Evolutionary conservation across 2,888 invertebrate genomes (phyloP).

Genomic region (Furcula furcula): DNA sequence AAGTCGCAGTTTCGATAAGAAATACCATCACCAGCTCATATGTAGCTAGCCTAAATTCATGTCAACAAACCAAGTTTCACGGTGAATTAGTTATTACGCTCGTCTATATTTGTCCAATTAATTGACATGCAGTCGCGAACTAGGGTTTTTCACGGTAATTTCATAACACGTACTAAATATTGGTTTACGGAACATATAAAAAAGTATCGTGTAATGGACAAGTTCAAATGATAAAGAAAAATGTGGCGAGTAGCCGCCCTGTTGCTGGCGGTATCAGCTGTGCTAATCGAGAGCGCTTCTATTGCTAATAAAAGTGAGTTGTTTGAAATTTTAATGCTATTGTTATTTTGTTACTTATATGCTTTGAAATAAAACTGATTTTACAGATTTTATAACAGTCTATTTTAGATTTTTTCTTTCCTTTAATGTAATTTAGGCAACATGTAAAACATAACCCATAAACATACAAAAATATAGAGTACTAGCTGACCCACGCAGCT

Average conservation of each 20-base stretch:
- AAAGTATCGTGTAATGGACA: constrained; percentile 36
- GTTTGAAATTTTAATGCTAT: too few relatives aligned
- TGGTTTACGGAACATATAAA: constrained; percentile 48
- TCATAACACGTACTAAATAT: constrained; percentile 27
- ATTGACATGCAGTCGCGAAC: constrained; percentile 41
- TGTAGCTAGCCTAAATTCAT: constrained; percentile 5
- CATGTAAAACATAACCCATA: too few relatives aligned
- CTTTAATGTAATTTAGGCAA: too few relatives aligned
- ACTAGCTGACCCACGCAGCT: too few relatives aligned
- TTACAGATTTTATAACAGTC: too few relatives aligned
- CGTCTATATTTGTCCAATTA: constrained; percentile 27
- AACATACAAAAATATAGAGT: too few relatives aligned
- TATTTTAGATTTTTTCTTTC: too few relatives aligned
- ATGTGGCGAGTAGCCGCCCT: constrained; percentile 56
- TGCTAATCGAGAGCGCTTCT: constrained; percentile 29
- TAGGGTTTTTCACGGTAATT: constrained; percentile 35
- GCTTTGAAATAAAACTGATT: too few relatives aligned
- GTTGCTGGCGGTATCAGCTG: constrained; percentile 26
- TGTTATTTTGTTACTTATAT: too few relatives aligned
- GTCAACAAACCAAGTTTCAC: constrained; percentile 13
- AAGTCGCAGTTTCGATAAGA: too few relatives aligned
- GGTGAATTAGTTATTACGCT: constrained; percentile 31
- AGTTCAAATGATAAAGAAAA: constrained; percentile 35
- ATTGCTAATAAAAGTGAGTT: constrained; percentile 47
- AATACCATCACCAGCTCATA: not conserved